Base-by-base conservation (phyloP, 2,113 vertebrate genomes). In the Thalassoma bifasciatum region DNA sequence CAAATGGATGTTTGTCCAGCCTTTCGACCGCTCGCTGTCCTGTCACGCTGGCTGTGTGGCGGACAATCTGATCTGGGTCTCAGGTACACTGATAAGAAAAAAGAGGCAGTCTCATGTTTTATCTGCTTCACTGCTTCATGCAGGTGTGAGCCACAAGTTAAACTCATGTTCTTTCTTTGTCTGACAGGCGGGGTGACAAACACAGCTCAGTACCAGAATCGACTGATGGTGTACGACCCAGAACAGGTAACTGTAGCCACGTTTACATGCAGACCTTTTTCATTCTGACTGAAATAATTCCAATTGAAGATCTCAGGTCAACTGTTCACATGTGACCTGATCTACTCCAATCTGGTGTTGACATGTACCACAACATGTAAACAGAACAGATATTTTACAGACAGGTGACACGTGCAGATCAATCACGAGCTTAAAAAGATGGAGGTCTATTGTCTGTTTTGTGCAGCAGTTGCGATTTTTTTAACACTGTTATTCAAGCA, bases 161-260 rank as follows among this genome's bases (percentile, higher is more conserved):
- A 13, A 10, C 36, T 60, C 14, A 34, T 60, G 58, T n/a, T 83
- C 46, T 58, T 37, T 46, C 38, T 81, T 72, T 89, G 34, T 54
- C 23, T 95, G 93, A 4, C 90, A 99, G 98, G 98, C 90, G 98
- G 97, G 56, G 98, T 99, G 79, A 99, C 98, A 75, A 99, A 99
- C 88, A 99, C 97, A 1, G 98, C 98, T 61, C 98, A 99, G 60
- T 99, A 99, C 92, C 98, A 99, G 91, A 98, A 97, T 86, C 95
- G 97, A 79, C 92, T 99, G 82, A 98, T 98, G 97, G 97, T 97
- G 10, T 99, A 98, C 74, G 96, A 99, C 88, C 97, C 97, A 64
- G 94, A 95, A 66, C 96, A 98, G 95, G 98, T 99, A 88, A 81
- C 53, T 23, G 42, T 19, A 30, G n/a, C n/a, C n/a, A n/a, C n/a